Evolutionary conservation across 2,888 invertebrate species (phyloP).

Genomic region (Pseudanteris insignis): DNA sequence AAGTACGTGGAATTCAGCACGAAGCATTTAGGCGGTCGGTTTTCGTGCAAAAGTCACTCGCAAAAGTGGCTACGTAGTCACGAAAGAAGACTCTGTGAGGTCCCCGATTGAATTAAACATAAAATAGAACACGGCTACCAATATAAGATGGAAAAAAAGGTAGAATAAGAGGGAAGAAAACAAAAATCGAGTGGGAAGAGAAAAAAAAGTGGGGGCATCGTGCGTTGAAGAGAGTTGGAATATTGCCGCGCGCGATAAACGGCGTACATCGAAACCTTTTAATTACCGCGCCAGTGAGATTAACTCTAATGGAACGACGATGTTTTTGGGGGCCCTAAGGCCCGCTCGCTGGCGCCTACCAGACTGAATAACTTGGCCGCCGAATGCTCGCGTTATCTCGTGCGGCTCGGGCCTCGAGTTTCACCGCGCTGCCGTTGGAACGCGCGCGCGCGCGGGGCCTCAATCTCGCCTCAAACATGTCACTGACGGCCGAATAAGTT

Average conservation of each 20-base stretch:
- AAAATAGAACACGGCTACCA: conserved; percentile 45
- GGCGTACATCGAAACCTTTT: conserved; percentile 61
- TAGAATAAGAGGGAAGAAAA: conserved; percentile 1
- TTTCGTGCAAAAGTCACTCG: too few relatives aligned
- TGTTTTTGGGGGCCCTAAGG: conserved; percentile 51
- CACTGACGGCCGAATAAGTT: conserved; percentile 35
- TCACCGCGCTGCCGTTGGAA: conserved; percentile 37
- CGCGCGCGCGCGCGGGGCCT: too few relatives aligned
- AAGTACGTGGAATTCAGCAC: too few relatives aligned
- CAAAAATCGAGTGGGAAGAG: background rate
- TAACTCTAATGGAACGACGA: conserved; percentile 62
- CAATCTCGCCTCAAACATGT: conserved; percentile 39
- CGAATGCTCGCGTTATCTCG: conserved; percentile 48
- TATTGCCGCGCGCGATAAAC: conserved; percentile 53
- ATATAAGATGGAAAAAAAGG: conserved; percentile 11
- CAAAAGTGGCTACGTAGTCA: too few relatives aligned
- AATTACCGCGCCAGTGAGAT: conserved; percentile 59
- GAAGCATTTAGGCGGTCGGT: too few relatives aligned
- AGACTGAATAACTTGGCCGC: conserved; percentile 46
- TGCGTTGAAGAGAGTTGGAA: background rate
- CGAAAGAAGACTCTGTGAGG: conserved; percentile 39
- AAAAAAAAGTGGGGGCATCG: conserved; percentile 6
- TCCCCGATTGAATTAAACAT: conserved; percentile 42
- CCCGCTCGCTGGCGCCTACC: conserved; percentile 45
- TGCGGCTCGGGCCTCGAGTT: conserved; percentile 33